Evolutionary conservation across 2,888 invertebrate species (phyloP).

Genomic region (Agrotis segetum): DNA sequence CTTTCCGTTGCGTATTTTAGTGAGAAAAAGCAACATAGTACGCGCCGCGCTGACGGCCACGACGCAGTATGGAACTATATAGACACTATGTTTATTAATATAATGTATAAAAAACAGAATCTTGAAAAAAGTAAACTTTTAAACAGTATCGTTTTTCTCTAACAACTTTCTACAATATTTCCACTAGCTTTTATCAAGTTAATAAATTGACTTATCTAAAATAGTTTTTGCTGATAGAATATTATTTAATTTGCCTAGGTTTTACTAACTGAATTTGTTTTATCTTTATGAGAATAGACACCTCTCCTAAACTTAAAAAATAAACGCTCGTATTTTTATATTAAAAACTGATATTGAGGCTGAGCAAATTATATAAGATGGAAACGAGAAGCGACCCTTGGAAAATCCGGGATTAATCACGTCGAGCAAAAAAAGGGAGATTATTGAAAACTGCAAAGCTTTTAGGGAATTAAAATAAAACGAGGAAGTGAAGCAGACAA

Average conservation of each 20-base stretch:
- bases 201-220: neutral
- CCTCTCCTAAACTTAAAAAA: neutral
- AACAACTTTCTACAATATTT: no score
- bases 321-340: neutral
- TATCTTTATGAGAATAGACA: neutral
- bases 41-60: no score
- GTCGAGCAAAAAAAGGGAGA: slow-evolving; percentile 43
- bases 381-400: slow-evolving; percentile 2
- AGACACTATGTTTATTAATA: no score
- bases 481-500: slow-evolving; percentile 38
- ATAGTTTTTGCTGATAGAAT: neutral
- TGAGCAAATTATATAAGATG: slow-evolving; percentile 28
- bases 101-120: no score
- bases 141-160: no score
- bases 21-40: no score
- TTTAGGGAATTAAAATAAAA: slow-evolving; percentile 56
- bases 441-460: slow-evolving; percentile 62
- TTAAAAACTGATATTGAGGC: slow-evolving; percentile 25
- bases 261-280: neutral
- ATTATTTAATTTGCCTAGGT: no score
- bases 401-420: slow-evolving; percentile 49
- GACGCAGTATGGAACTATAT: no score
- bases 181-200: no score
- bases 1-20: no score
- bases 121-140: no score